phyloP scores from a whole-genome alignment of 2,797 vertebrate genomes.

The Molothrus aeneus region DNA sequence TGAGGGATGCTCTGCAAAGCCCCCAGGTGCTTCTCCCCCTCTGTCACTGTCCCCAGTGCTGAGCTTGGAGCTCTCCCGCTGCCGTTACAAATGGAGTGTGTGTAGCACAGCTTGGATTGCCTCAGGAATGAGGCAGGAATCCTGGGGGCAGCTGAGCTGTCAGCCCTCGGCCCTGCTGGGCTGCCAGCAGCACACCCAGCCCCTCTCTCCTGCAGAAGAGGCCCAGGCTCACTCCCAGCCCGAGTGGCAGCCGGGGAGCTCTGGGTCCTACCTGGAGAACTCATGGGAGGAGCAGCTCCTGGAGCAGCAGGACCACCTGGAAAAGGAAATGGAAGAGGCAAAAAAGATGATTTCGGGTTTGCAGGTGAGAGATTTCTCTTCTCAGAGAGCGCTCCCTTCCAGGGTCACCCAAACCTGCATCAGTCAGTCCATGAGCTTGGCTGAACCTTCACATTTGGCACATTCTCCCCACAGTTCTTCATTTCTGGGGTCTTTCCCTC shows the following conservation, averaged over 20 bases:
- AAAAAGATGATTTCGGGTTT: conserved; percentile 95
- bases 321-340: conserved; percentile 93
- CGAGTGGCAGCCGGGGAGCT: conserved; percentile 74
- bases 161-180: background rate
- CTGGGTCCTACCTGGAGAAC: conserved; percentile 67
- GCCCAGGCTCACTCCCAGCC: conserved; percentile 58
- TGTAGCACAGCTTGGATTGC: background rate
- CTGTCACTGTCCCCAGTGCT: background rate
- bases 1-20: background rate
- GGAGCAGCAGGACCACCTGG: conserved; percentile 93
- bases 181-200: background rate
- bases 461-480: background rate
- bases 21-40: background rate
- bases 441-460: background rate
- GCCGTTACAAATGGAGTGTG: background rate
- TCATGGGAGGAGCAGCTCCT: conserved; percentile 88
- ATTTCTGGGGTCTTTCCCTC: background rate
- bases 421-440: background rate
- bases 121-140: background rate
- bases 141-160: background rate
- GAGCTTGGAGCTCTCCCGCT: background rate
- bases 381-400: background rate
- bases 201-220: conserved; percentile 79
- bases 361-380: conserved; percentile 81
- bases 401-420: background rate